phyloP scores from a whole-genome alignment of 2,888 invertebrate genomes.

The Sphaerophoria rueppellii region DNA sequence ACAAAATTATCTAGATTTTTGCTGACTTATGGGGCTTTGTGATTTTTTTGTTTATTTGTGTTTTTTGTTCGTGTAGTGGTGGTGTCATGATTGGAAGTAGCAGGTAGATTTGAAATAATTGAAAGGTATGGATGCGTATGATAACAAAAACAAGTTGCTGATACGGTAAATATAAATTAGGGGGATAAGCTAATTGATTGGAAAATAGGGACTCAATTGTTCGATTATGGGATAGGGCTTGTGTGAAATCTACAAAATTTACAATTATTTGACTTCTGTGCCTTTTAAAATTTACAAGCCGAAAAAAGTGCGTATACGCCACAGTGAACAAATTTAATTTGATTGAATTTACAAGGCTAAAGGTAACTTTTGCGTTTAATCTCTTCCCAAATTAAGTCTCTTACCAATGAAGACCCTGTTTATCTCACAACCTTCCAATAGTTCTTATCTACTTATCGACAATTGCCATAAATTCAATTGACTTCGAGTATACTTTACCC shows the following conservation, averaged over 20 bases:
- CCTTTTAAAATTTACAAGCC: too few species aligned
- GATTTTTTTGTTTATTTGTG: not conserved
- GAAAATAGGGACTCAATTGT: not conserved
- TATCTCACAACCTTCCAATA: not conserved
- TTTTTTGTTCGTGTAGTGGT: not conserved
- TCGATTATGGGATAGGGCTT: too few species aligned
- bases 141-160: not conserved
- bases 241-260: too few species aligned
- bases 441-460: slow-evolving; percentile 55
- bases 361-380: too few species aligned
- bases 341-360: too few species aligned
- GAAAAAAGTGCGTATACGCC: too few species aligned
- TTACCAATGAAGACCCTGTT: too few species aligned
- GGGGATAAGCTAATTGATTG: not conserved
- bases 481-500: slow-evolving; percentile 24
- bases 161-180: not conserved
- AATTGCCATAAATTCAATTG: slow-evolving; percentile 64
- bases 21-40: slow-evolving; percentile 38
- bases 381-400: too few species aligned
- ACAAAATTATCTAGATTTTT: slow-evolving; percentile 16
- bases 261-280: too few species aligned
- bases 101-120: not conserved
- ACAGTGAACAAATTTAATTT: too few species aligned
- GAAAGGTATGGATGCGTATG: not conserved
- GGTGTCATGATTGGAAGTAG: not conserved